Conservation (phyloP, 2,888 invertebrate species). For the Gisinianus flammeolus region DNA sequence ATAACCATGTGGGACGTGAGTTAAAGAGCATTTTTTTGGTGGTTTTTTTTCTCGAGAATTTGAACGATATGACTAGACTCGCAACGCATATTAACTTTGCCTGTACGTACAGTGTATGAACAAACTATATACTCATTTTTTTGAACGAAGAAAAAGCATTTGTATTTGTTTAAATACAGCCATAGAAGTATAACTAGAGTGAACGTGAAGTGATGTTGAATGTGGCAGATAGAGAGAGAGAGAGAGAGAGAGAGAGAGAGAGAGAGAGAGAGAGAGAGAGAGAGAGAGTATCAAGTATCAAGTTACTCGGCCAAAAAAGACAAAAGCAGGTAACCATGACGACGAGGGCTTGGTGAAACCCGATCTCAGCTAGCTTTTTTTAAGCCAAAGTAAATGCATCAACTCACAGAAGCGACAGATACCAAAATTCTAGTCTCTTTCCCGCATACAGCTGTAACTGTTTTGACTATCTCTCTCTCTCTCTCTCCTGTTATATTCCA, state of each 20-base stretch:
- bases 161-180: not conserved
- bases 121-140: no score
- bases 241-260: conserved; percentile 8
- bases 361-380: conserved; percentile 50
- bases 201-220: conserved; percentile 14
- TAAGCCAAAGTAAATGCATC: conserved; percentile 35
- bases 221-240: conserved; percentile 9
- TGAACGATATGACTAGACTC: no score
- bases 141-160: no score
- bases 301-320: conserved; percentile 47
- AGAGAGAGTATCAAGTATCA: conserved; percentile 43
- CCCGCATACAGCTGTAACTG: conserved; percentile 11
- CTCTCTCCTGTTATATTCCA: not conserved
- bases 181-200: not conserved
- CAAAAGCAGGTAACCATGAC: conserved; percentile 55
- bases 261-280: conserved; percentile 9
- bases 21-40: not conserved
- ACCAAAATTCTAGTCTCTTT: not conserved
- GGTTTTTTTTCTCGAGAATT: no score
- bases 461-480: not conserved
- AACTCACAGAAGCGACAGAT: conserved; percentile 12
- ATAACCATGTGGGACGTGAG: not conserved
- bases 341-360: conserved; percentile 53
- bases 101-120: no score
- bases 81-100: no score